Percentiles rank a stretch among this genome's conserved stretches.
Evolutionary conservation across 1,140 invertebrate genomes (phyloP).

Genomic region (Dreissena polymorpha): DNA sequence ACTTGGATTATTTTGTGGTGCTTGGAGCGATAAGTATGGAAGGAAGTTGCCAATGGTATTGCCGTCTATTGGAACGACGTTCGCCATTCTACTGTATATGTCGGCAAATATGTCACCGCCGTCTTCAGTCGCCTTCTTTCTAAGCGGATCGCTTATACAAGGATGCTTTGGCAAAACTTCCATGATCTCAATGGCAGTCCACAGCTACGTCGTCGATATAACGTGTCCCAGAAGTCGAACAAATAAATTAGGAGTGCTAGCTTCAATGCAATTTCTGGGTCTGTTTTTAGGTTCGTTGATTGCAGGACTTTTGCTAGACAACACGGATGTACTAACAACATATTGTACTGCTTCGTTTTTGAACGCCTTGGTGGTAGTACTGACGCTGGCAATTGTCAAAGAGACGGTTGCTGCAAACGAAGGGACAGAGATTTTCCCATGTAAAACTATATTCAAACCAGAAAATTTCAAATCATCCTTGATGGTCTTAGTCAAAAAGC

Average conservation of each 20-base stretch:
- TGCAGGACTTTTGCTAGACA: constrained; percentile 63
- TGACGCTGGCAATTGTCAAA: constrained; percentile 62
- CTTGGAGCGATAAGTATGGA: constrained; percentile 75
- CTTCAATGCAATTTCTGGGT: constrained; percentile 75
- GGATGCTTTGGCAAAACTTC: constrained; percentile 73
- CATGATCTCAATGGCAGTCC: constrained; percentile 73
- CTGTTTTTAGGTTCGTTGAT: constrained; percentile 72
- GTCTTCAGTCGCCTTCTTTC: constrained; percentile 59
- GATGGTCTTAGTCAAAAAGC: constrained; percentile 58
- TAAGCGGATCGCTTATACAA: constrained; percentile 68
- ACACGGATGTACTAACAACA: constrained; percentile 62
- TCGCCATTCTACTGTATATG: constrained; percentile 70
- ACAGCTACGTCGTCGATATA: constrained; percentile 71
- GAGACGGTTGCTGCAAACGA: constrained; percentile 63
- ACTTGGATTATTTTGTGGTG: constrained; percentile 72
- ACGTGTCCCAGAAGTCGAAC: constrained; percentile 62
- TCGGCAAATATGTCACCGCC: constrained; percentile 59
- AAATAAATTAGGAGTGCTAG: constrained; percentile 66
- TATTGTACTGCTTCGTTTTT: constrained; percentile 66
- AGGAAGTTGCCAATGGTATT: constrained; percentile 72
- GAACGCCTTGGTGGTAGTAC: constrained; percentile 57
- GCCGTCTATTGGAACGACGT: constrained; percentile 68
- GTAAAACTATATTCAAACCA: constrained; percentile 55
- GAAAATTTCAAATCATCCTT: constrained; percentile 63
- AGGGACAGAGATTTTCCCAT: constrained; percentile 59